Evolutionary conservation across 2,888 invertebrate species (phyloP).

Genomic region (Calephelis perditalis): DNA sequence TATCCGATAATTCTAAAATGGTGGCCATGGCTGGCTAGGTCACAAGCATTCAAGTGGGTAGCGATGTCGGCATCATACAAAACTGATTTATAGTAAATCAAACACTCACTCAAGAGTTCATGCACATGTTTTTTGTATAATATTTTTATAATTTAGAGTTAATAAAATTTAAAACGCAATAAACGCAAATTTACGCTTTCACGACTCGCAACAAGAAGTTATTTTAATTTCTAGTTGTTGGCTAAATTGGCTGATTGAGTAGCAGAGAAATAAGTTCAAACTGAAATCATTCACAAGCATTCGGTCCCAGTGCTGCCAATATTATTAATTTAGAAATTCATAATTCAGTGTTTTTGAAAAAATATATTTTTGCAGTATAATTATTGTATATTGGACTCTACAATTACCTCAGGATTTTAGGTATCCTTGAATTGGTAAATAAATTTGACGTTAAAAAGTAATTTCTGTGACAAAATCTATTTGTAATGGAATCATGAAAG

Average conservation of each 20-base stretch:
- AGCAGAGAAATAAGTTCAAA: conserved; percentile 13
- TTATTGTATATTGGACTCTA: too few relatives aligned
- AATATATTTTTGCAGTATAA: too few relatives aligned
- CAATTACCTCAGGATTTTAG: too few relatives aligned
- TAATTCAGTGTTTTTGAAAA: too few relatives aligned
- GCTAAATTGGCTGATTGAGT: conserved; percentile 25
- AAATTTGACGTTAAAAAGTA: too few relatives aligned
- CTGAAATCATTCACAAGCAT: not conserved
- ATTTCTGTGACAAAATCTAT: too few relatives aligned
- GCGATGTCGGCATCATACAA: conserved; percentile 35
- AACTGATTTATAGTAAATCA: conserved; percentile 40
- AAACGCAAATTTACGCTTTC: conserved; percentile 65
- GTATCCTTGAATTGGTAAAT: too few relatives aligned
- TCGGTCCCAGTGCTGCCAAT: conserved; percentile 2
- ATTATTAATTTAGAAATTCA: not conserved
- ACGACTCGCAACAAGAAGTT: conserved; percentile 44
- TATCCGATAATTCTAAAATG: conserved; percentile 70
- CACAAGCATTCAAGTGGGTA: conserved; percentile 47
- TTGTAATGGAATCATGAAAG: too few relatives aligned
- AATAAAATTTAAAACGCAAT: conserved; percentile 59
- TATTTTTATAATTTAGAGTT: conserved; percentile 36
- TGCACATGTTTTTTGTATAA: conserved; percentile 63
- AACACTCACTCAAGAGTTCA: conserved; percentile 72
- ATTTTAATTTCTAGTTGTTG: conserved; percentile 45
- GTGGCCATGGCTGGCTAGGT: conserved; percentile 72